Conservation (phyloP, 2,888 invertebrate species). For the Tachina lurida region DNA sequence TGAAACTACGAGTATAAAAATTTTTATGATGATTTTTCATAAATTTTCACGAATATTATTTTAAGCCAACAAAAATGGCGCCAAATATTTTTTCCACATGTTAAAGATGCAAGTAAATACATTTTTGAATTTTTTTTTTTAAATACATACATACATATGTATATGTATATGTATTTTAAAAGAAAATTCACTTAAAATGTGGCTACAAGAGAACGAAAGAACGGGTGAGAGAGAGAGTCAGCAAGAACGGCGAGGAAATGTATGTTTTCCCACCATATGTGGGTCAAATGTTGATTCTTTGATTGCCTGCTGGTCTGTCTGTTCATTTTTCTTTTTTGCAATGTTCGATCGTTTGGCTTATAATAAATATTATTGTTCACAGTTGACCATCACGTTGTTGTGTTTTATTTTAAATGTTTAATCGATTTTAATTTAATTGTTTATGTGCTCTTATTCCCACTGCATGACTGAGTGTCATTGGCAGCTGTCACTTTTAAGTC, state of each 20-base stretch:
- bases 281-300: slow-evolving; percentile 65
- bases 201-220: background rate
- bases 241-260: background rate
- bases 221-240: background rate
- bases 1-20: slow-evolving; percentile 48
- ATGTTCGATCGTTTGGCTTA: slow-evolving; percentile 24
- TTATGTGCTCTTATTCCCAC: slow-evolving; percentile 41
- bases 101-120: slow-evolving; percentile 8
- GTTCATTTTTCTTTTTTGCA: slow-evolving; percentile 11
- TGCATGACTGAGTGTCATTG: slow-evolving; percentile 40
- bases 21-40: slow-evolving; percentile 51
- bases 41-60: slow-evolving; percentile 39
- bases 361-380: slow-evolving; percentile 26
- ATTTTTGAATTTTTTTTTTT: slow-evolving; percentile 21
- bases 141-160: no score
- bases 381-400: slow-evolving; percentile 44
- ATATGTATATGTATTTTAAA: background rate
- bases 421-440: slow-evolving; percentile 69
- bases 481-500: slow-evolving; percentile 55
- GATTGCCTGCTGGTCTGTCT: slow-evolving; percentile 7
- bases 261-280: slow-evolving; percentile 49
- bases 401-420: slow-evolving; percentile 39
- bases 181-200: slow-evolving; percentile 4
- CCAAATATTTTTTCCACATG: slow-evolving; percentile 29
- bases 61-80: slow-evolving; percentile 43